Percentiles rank a stretch among this genome's conserved stretches.
phyloP scores from a whole-genome alignment of 2,797 vertebrate species.

The Lycodopsis pacificus region DNA sequence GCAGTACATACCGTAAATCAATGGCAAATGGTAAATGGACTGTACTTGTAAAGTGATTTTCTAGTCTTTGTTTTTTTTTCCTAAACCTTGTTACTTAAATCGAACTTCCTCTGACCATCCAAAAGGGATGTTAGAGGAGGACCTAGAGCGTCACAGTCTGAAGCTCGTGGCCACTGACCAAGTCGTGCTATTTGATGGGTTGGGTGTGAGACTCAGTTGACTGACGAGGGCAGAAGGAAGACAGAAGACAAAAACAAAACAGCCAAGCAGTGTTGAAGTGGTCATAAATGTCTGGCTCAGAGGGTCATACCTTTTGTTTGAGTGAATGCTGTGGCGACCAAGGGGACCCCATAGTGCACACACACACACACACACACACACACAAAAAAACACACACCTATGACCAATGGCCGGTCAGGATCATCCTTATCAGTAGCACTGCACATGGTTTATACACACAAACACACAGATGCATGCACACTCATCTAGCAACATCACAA shows the following conservation, averaged over 20 bases:
- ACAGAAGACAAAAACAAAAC: neutral
- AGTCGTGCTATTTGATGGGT: too few relatives aligned
- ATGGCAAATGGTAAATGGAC: too few relatives aligned
- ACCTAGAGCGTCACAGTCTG: too few relatives aligned
- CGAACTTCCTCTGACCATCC: too few relatives aligned
- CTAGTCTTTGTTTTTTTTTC: too few relatives aligned
- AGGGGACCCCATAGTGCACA: slow-evolving; percentile 15
- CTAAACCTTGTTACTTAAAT: too few relatives aligned
- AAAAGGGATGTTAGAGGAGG: too few relatives aligned
- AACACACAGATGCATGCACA: neutral
- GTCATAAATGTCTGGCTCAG: slow-evolving; percentile 14
- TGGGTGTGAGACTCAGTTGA: neutral
- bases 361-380: neutral
- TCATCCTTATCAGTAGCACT: slow-evolving; percentile 55
- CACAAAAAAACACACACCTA: neutral
- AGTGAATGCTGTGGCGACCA: neutral
- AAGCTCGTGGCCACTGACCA: too few relatives aligned
- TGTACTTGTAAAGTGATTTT: too few relatives aligned
- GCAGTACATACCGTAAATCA: too few relatives aligned
- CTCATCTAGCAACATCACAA: neutral
- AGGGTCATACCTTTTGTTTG: slow-evolving; percentile 23
- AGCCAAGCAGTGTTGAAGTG: neutral
- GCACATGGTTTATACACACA: slow-evolving; percentile 46
- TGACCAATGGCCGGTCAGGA: slow-evolving; percentile 48
- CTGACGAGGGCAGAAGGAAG: neutral